Percentiles rank a stretch among this genome's conserved stretches.
Conservation (phyloP, 2,888 invertebrate genomes). For the Gryllus longicercus region DNA sequence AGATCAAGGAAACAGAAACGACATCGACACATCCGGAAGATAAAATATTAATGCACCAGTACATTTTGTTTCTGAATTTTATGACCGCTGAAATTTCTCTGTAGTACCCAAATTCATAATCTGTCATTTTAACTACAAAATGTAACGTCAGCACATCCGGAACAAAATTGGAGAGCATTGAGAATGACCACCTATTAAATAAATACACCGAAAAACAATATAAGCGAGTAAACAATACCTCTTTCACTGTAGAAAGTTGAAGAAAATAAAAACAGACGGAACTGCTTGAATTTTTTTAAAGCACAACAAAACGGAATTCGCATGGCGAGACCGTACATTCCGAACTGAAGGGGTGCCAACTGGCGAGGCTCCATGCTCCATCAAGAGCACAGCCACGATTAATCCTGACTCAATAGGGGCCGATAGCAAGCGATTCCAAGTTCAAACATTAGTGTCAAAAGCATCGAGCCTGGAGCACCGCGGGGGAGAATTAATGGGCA, state of each 20-base stretch:
- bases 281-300: no score
- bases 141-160: no score
- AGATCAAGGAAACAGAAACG: no score
- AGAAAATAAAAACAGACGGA: no score
- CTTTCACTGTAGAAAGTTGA: no score
- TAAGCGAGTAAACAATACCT: no score
- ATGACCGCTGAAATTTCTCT: no score
- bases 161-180: no score
- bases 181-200: no score
- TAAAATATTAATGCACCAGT: not conserved
- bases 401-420: constrained; percentile 20
- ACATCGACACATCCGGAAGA: not conserved
- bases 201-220: no score
- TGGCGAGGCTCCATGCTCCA: constrained; percentile 6
- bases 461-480: constrained; percentile 18
- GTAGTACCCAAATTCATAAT: no score
- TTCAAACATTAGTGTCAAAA: constrained; percentile 25
- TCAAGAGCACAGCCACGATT: constrained; percentile 20
- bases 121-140: no score
- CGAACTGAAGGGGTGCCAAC: not conserved
- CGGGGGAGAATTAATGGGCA: constrained; percentile 21
- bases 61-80: not conserved
- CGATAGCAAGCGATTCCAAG: constrained; percentile 23
- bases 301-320: not conserved
- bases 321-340: not conserved